phyloP scores from a whole-genome alignment of 2,888 invertebrate genomes.

The Abscondita cerata region DNA sequence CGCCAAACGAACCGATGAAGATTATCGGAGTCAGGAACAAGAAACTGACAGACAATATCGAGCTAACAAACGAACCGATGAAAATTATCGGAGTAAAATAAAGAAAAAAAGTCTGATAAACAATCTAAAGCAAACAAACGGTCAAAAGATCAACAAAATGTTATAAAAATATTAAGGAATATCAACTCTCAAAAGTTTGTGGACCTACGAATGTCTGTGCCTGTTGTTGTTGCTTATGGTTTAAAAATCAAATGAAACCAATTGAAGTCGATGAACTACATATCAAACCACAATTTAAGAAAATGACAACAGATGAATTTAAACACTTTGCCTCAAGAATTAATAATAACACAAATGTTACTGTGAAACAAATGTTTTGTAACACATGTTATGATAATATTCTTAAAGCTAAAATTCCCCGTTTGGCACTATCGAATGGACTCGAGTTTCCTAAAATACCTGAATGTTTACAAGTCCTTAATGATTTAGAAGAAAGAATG shows the following conservation, averaged over 20 bases:
- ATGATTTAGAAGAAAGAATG: conserved; percentile 13
- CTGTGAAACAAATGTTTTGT: conserved; percentile 3
- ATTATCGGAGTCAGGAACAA: no score
- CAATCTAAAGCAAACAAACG: no score
- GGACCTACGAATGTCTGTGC: no score
- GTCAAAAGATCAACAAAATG: no score
- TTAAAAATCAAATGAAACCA: not conserved
- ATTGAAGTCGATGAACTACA: not conserved
- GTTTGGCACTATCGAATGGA: conserved; percentile 7
- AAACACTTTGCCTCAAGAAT: not conserved
- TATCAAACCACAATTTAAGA: not conserved
- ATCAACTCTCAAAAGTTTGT: no score
- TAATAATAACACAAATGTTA: not conserved
- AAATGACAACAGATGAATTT: not conserved
- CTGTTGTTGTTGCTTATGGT: conserved; percentile 1
- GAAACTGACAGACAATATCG: no score
- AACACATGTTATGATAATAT: conserved; percentile 11
- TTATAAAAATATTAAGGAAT: no score
- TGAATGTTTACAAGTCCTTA: conserved; percentile 1
- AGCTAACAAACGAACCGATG: not conserved
- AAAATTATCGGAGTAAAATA: not conserved
- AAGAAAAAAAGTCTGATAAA: not conserved
- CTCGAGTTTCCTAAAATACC: conserved; percentile 9
- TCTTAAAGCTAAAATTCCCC: conserved; percentile 3
- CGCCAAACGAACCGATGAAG: no score